A percentile compares a stretch with the other conserved stretches of the same genome.
phyloP scores from a whole-genome alignment of 1,140 invertebrate genomes.

The Arion vulgaris region DNA sequence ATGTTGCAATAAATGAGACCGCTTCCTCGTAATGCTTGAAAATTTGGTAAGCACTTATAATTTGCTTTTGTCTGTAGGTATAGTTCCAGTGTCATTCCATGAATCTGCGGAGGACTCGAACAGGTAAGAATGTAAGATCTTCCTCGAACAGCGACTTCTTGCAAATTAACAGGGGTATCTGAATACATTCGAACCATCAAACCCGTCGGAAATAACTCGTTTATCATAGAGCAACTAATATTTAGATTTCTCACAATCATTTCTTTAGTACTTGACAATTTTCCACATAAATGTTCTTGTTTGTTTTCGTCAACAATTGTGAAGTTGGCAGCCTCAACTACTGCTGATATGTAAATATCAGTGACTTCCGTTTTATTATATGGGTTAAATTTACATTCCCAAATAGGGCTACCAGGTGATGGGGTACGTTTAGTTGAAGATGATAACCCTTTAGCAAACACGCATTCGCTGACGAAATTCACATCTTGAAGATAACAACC shows the following conservation, averaged over 20 bases:
- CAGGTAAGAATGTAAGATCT: not conserved
- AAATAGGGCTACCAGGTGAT: not conserved
- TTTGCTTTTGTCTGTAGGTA: not conserved
- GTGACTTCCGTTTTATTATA: not conserved
- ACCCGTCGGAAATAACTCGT: not conserved
- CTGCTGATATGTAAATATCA: not conserved
- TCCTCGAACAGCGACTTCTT: not conserved
- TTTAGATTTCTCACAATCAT: not conserved
- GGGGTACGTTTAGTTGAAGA: not conserved
- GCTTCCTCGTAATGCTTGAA: not conserved
- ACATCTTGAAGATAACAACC: not conserved
- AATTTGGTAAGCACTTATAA: not conserved
- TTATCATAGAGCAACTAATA: not conserved
- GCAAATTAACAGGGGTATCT: not conserved
- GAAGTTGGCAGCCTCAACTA: not conserved
- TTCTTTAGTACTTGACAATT: not conserved
- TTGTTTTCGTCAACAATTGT: not conserved
- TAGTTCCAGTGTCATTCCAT: not conserved
- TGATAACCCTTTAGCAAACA: not conserved
- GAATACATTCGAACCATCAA: not conserved
- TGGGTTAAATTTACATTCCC: not conserved
- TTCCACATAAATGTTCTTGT: not conserved
- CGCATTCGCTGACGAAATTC: not conserved
- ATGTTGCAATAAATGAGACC: not conserved
- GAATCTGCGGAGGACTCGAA: not conserved